phyloP scores from a whole-genome alignment of 2,888 invertebrate species.

The Venustoraphidia nigricollis region DNA sequence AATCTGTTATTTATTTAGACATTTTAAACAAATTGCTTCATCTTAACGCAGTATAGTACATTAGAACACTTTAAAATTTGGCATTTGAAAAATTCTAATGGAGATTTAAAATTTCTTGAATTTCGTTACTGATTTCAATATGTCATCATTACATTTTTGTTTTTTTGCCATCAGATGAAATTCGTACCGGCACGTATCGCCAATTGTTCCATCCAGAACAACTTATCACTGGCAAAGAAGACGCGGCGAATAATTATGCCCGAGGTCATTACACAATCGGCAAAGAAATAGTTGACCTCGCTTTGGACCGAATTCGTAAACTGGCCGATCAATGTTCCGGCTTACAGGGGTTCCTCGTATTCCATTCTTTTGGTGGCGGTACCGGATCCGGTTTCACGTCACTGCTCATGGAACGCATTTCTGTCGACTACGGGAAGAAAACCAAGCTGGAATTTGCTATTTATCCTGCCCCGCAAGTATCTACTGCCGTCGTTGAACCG shows the following conservation, averaged over 20 bases:
- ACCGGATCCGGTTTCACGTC: slow-evolving; percentile 50
- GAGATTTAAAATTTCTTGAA: no score
- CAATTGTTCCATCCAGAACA: slow-evolving; percentile 53
- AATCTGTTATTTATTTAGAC: no score
- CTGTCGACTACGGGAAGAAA: slow-evolving; percentile 51
- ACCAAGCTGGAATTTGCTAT: slow-evolving; percentile 48
- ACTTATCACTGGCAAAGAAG: slow-evolving; percentile 52
- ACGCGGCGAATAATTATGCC: slow-evolving; percentile 54
- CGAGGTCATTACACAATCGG: slow-evolving; percentile 52
- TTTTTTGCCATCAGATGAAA: slow-evolving; percentile 25
- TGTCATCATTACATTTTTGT: no score
- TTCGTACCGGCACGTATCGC: slow-evolving; percentile 39
- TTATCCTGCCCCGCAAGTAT: slow-evolving; percentile 45
- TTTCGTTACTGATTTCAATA: no score
- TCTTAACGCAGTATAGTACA: no score
- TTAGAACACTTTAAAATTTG: no score
- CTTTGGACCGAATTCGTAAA: slow-evolving; percentile 36
- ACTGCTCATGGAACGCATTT: slow-evolving; percentile 45
- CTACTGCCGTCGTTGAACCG: slow-evolving; percentile 29
- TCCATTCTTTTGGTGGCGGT: slow-evolving; percentile 44
- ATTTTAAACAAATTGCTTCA: no score
- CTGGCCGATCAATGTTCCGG: slow-evolving; percentile 39
- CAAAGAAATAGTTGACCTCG: slow-evolving; percentile 39
- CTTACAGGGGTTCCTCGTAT: slow-evolving; percentile 41
- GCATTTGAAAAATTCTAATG: no score